phyloP scores from a whole-genome alignment of 2,888 invertebrate genomes.

The Tryphoninae sp. region DNA sequence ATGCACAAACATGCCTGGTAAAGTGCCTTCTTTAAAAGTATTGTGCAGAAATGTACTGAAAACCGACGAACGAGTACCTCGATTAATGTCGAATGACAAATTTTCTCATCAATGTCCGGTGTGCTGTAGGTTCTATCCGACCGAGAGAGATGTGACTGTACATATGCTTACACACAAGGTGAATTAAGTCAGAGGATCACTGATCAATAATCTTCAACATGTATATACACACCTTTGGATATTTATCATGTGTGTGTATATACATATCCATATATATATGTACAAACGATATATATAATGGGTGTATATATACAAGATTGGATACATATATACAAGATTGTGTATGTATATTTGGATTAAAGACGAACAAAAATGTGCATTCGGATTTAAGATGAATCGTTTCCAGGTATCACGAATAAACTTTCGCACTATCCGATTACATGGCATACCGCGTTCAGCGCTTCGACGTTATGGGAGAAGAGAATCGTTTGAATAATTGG shows the following conservation, averaged over 20 bases:
- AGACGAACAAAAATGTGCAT: background rate
- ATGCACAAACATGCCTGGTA: conserved; percentile 36
- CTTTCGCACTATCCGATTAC: conserved; percentile 37
- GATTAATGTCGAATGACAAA: conserved; percentile 11
- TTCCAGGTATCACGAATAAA: conserved; percentile 40
- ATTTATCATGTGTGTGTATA: background rate
- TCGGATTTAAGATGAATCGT: conserved; percentile 16
- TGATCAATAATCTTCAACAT: background rate
- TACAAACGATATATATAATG: background rate
- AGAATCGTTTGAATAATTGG: conserved; percentile 25
- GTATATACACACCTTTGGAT: background rate
- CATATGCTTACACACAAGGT: conserved; percentile 47
- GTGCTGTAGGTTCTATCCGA: conserved; percentile 52
- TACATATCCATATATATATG: background rate
- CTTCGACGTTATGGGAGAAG: conserved; percentile 36
- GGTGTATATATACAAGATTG: too few species aligned
- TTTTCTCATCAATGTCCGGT: conserved; percentile 51
- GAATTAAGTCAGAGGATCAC: conserved; percentile 8
- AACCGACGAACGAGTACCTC: background rate
- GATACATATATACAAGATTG: background rate
- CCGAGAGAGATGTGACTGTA: conserved; percentile 46
- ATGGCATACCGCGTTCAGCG: conserved; percentile 34
- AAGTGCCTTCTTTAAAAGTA: conserved; percentile 53
- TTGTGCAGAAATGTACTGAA: conserved; percentile 47
- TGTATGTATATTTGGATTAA: background rate